Evolutionary conservation across 2,113 vertebrate genomes (phyloP).

Genomic region (Rattus rattus): DNA sequence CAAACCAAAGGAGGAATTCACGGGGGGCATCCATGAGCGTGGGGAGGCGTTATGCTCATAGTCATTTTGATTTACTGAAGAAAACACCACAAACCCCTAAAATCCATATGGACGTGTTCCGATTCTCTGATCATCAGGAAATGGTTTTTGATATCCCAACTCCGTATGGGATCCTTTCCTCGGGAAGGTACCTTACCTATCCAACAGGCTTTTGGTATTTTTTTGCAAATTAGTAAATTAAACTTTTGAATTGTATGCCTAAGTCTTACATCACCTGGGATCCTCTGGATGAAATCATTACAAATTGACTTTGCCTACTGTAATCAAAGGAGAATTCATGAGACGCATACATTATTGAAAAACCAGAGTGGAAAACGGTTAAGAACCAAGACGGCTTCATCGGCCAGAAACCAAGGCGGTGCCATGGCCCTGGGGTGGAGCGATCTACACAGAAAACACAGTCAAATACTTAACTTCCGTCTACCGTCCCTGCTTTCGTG

Average conservation of each 20-base stretch:
- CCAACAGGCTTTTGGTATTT: neutral
- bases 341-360: neutral
- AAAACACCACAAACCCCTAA: neutral
- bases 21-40: neutral
- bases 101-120: neutral
- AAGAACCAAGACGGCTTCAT: neutral
- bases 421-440: neutral
- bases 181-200: neutral
- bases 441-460: neutral
- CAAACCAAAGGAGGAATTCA: constrained; percentile 15
- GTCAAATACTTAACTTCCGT: neutral
- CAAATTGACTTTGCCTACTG: constrained; percentile 10
- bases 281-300: neutral
- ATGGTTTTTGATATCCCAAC: neutral
- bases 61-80: neutral
- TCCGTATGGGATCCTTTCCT: neutral
- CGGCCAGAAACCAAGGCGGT: neutral
- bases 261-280: neutral
- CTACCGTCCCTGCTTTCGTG: neutral
- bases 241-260: neutral
- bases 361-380: neutral
- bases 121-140: neutral
- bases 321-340: neutral
- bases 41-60: neutral
- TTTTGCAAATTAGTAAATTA: constrained; percentile 6